Base-by-base conservation (phyloP, 2,888 invertebrate species). In the Drosophila imparisetae region DNA sequence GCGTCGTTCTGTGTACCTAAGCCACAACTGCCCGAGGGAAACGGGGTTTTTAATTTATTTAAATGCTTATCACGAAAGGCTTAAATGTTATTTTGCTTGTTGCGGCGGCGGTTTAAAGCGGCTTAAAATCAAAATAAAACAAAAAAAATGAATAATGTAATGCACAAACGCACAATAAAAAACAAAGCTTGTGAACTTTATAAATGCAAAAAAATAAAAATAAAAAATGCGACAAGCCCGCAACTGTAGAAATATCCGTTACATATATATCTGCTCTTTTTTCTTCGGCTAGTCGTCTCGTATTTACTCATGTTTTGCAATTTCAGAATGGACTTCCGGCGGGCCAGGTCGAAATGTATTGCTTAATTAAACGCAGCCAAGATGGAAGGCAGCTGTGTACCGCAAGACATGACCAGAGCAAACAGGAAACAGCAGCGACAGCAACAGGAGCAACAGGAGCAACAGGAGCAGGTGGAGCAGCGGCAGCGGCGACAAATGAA, bases 1-100 rank as follows among this genome's bases (percentile, higher is more conserved):
- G 55, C n/a, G 55, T 57, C 40, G 59, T 72, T 36, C 48, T 73
- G 70, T 66, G 18, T 60, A 63, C 27, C 74, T 69, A 67, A 74
- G 77, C 77, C 73, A 77, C 75, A 78, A 78, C 54, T 40, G 66
- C 48, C 30, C 40, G 30, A 53, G 60, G 32, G 42, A 59, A 72
- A 55, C 72, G 73, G 84, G 73, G 89, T 75, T 78, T 90, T 89
- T 89, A 89, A 89, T 89, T 90, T 90, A 89, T 89, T 89, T 90
- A 89, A 89, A 90, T 90, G 89, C 89, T 89, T 89, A 89, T 89
- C 87, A 85, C 83, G 88, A 87, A 87, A 81, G 90, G 89, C 89
- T 89, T 87, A 90, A 90, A 80, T 89, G 87, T 84, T 86, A 77
- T 89, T 86, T 80, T 80, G 86, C 83, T 89, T 88, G 86, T 88